Evolutionary conservation across 2,888 invertebrate genomes (phyloP), one percentile per base, ranked within the genome.

Genomic region (Trissoscelio sp.): DNA sequence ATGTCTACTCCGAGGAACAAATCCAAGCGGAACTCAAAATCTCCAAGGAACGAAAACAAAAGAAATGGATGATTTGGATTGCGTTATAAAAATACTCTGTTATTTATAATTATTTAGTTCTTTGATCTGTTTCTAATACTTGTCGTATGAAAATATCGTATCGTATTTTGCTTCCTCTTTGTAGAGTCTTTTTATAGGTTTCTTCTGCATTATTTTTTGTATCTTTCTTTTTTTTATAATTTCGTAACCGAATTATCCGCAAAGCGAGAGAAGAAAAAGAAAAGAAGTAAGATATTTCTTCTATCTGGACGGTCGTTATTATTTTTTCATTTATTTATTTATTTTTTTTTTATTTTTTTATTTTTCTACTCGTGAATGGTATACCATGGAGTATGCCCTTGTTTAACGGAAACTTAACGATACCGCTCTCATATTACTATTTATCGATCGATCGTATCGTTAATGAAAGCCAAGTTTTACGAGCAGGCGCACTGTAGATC

Each of bases 241-340:
- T 77, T 55, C 39, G 48, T 46, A 64, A 70, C 48, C 78, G 46
- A 78, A 78, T 79, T 60, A 31, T 64, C 20, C 48, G 70, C 55
- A 51, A 79, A 72, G 66, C 74, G 55, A 66, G 74, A 83, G 69
- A 57, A 62, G 69, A 79, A 75, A 81, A 79, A 74, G 81, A 81
- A 83, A 83, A 73, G 67, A 75, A 81, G 79, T 75, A 64, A 75
- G 79, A 58, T 66, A 69, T 84, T 84, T 67, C 84, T 85, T 83
- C 85, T 87, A 86, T 83, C 81, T 87, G 87, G 87, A 87, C 87
- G 87, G 87, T 86, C 87, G 84, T 87, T 85, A 85, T 83, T 58
- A 34, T 70, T 58, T 18, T 39, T 67, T 24, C n/a, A n/a, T n/a
- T n/a, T n/a, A n/a, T n/a, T n/a, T n/a, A 34, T 51, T 51, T 39